Percentiles rank a stretch among this genome's conserved stretches.
Evolutionary conservation across 2,797 vertebrate genomes (phyloP).

Genomic region (Loriculus beryllinus): DNA sequence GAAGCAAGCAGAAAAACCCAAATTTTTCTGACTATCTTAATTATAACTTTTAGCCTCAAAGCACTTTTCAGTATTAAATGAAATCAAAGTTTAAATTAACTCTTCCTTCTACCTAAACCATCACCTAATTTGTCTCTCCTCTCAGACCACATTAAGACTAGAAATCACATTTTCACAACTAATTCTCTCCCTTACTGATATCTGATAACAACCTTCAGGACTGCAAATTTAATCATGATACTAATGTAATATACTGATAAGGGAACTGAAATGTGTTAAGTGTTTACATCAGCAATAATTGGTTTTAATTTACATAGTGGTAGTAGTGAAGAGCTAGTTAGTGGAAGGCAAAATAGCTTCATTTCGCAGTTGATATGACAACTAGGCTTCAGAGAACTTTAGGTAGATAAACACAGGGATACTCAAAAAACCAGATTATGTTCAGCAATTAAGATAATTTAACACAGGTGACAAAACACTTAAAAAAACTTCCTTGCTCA

Average conservation of each 20-base stretch:
- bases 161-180: background rate
- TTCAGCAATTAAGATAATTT: background rate
- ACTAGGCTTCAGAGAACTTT: background rate
- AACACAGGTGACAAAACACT: fast-evolving
- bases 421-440: background rate
- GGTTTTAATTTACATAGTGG: background rate
- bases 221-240: background rate
- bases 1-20: slow-evolving; percentile 34
- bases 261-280: background rate
- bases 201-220: background rate
- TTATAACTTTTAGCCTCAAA: slow-evolving; percentile 25
- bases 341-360: background rate
- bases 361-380: background rate
- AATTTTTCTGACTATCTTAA: slow-evolving; percentile 22
- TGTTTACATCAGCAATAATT: background rate
- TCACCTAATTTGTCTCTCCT: background rate
- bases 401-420: background rate
- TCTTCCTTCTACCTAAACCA: background rate
- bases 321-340: background rate
- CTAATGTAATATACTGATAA: background rate
- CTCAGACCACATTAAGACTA: background rate
- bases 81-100: slow-evolving; percentile 20
- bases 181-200: background rate
- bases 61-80: background rate
- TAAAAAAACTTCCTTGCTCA: background rate